A percentile compares a stretch with the other conserved stretches of the same genome.
Conservation (phyloP, 2,797 vertebrate species). For the Zalophus californianus region DNA sequence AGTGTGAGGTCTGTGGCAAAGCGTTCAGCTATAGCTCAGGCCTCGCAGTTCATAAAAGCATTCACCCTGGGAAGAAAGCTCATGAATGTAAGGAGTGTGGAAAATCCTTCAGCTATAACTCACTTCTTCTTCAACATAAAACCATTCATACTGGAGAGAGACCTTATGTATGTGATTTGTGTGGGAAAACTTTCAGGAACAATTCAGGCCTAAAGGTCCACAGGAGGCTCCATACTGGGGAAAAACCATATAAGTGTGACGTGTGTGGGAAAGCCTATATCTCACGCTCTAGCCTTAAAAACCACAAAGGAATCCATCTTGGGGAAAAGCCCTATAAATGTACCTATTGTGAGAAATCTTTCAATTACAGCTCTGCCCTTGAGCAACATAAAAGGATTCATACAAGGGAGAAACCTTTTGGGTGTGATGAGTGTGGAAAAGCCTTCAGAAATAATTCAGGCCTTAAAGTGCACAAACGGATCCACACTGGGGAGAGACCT, state of each 20-base stretch:
- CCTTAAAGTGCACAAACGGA: conserved; percentile 83
- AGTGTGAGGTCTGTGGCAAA: conserved; percentile 83
- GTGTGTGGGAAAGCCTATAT: conserved; percentile 82
- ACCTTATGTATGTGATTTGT: conserved; percentile 81
- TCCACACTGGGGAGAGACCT: conserved; percentile 84
- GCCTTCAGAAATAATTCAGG: conserved; percentile 84
- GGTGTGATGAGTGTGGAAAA: conserved; percentile 83
- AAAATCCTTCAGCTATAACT: conserved; percentile 83
- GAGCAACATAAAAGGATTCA: conserved; percentile 84
- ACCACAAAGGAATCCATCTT: conserved; percentile 84
- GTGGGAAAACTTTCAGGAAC: conserved; percentile 82
- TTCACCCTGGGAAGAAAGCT: conserved; percentile 82
- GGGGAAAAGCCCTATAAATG: conserved; percentile 83
- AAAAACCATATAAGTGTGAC: conserved; percentile 83
- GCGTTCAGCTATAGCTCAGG: conserved; percentile 82
- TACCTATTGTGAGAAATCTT: conserved; percentile 81
- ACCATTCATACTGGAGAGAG: conserved; percentile 83
- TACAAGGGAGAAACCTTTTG: conserved; percentile 83
- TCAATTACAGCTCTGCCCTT: conserved; percentile 83
- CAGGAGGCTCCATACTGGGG: conserved; percentile 83
- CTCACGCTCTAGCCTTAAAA: conserved; percentile 84
- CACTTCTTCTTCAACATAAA: conserved; percentile 81
- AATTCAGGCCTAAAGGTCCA: conserved; percentile 83
- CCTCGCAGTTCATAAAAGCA: conserved; percentile 83
- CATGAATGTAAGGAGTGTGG: conserved; percentile 81